phyloP scores from a whole-genome alignment of 2,888 invertebrate genomes.

The Allolobophora icterica region DNA sequence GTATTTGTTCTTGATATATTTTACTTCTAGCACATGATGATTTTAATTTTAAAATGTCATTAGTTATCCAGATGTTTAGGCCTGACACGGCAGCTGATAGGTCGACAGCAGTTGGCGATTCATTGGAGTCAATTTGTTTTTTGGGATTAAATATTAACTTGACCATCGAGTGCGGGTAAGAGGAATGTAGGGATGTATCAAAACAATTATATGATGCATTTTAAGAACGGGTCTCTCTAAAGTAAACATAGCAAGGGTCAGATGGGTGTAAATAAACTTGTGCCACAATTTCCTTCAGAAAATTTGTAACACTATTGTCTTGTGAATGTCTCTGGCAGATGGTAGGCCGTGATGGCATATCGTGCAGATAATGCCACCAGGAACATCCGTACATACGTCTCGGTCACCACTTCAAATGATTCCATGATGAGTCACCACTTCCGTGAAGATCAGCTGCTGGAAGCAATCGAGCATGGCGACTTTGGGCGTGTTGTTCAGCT shows the following conservation, averaged over 20 bases:
- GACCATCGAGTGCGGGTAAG: no score
- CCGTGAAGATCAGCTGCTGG: slow-evolving; percentile 39
- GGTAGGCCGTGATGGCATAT: slow-evolving; percentile 11
- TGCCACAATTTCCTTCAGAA: not conserved
- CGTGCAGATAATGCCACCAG: not conserved
- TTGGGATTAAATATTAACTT: no score
- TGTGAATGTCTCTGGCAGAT: not conserved
- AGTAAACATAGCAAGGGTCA: not conserved
- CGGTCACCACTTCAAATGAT: not conserved
- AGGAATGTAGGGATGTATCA: no score
- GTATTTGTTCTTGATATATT: no score
- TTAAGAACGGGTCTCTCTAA: not conserved
- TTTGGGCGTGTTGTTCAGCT: slow-evolving; percentile 48
- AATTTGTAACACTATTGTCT: not conserved
- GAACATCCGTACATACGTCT: not conserved
- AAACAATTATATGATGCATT: not conserved
- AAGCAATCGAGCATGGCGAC: slow-evolving; percentile 50
- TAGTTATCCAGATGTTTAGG: no score
- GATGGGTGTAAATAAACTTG: not conserved
- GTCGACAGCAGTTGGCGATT: no score
- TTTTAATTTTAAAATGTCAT: no score
- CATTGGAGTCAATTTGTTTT: no score
- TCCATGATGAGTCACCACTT: not conserved
- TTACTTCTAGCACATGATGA: no score
- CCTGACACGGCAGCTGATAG: no score